phyloP scores from a whole-genome alignment of 2,113 vertebrate species.

The Anarhynchus alexandrinus region DNA sequence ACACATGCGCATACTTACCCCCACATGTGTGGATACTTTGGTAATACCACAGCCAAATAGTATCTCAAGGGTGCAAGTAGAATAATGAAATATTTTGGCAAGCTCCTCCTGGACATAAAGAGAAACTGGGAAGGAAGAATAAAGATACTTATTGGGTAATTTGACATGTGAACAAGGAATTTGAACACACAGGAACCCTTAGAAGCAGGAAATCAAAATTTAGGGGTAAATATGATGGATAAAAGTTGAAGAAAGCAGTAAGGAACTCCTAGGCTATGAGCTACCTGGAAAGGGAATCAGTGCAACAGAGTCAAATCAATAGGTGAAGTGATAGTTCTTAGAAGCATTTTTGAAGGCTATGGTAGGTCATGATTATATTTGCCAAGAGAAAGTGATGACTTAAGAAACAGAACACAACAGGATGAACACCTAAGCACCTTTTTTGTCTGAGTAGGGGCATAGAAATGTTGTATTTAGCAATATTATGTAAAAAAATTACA shows the following conservation, averaged over 20 bases:
- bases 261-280: background rate
- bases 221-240: background rate
- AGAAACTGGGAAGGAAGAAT: background rate
- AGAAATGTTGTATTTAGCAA: background rate
- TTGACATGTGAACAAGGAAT: background rate
- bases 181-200: background rate
- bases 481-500: background rate
- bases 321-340: background rate
- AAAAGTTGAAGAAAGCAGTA: background rate
- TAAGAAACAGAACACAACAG: background rate
- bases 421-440: background rate
- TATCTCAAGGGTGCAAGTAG: background rate
- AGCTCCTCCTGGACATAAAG: background rate
- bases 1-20: fast-evolving
- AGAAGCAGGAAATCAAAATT: background rate
- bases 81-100: background rate
- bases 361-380: background rate
- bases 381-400: background rate
- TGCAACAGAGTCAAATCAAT: background rate
- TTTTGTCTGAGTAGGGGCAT: background rate
- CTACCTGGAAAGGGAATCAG: background rate
- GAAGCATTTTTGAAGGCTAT: background rate
- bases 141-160: background rate
- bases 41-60: background rate
- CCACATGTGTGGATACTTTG: background rate